A percentile compares a stretch with the other conserved stretches of the same genome.
Conservation (phyloP, 2,797 vertebrate genomes). For the Ciconia nigra region DNA sequence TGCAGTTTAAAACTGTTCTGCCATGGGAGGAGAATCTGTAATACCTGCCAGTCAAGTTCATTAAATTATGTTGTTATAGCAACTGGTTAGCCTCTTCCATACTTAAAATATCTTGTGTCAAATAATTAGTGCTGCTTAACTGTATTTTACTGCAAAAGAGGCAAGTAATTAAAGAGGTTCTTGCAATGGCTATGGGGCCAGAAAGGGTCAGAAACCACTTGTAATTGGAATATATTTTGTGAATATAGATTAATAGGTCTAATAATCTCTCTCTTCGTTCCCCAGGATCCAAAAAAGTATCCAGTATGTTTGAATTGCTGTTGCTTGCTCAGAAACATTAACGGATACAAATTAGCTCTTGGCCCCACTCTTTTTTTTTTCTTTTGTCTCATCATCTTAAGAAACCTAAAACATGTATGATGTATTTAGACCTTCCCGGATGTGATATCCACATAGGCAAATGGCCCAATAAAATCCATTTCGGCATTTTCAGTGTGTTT, state of each 20-base stretch:
- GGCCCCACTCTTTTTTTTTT: neutral
- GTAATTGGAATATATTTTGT: neutral
- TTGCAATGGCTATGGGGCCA: neutral
- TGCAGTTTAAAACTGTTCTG: neutral
- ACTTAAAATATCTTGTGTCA: neutral
- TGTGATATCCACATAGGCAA: neutral
- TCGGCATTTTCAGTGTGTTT: neutral
- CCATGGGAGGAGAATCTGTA: neutral
- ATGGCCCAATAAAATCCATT: neutral
- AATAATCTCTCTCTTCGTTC: neutral
- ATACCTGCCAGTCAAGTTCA: neutral
- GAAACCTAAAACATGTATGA: neutral
- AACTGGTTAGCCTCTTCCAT: neutral
- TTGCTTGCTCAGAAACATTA: neutral
- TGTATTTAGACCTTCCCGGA: neutral
- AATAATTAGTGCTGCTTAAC: conserved; percentile 31
- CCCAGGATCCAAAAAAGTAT: neutral
- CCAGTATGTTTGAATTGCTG: neutral
- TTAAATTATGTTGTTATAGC: conserved; percentile 14
- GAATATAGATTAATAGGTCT: conserved; percentile 29
- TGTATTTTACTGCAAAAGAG: conserved; percentile 34
- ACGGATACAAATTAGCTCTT: neutral
- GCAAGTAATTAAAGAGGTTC: conserved; percentile 26
- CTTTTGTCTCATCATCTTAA: neutral
- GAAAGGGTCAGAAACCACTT: conserved; percentile 17